Percentiles rank a stretch among this genome's conserved stretches.
phyloP scores from a whole-genome alignment of 2,797 vertebrate genomes.

The Synaphobranchus kaupii region DNA sequence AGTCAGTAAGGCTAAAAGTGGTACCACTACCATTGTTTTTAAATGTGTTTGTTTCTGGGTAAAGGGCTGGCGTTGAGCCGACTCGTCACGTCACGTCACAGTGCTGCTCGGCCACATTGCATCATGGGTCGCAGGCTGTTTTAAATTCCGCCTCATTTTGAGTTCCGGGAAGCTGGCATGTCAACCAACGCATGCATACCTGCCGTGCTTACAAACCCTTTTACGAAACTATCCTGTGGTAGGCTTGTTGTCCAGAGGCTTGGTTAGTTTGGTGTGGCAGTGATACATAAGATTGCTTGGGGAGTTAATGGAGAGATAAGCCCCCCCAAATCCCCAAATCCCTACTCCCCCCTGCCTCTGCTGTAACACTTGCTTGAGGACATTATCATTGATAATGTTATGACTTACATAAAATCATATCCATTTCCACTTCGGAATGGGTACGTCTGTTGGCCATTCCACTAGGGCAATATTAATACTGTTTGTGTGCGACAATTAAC shows the following conservation, averaged over 20 bases:
- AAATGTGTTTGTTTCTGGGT: not conserved
- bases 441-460: not conserved
- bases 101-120: not conserved
- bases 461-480: not conserved
- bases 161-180: not conserved
- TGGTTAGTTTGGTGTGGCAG: not conserved
- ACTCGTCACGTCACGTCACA: not conserved
- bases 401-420: not conserved
- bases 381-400: not conserved
- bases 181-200: not conserved
- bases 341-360: not conserved
- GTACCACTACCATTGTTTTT: not conserved
- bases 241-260: not conserved
- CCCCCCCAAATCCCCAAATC: not conserved
- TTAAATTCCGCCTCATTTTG: not conserved
- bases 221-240: not conserved
- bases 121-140: not conserved
- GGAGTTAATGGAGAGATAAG: not conserved
- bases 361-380: not conserved
- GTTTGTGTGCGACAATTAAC: not conserved
- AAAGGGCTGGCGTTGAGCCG: not conserved
- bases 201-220: not conserved
- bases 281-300: not conserved
- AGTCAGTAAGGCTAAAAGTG: not conserved
- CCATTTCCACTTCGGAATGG: not conserved